Base-by-base conservation (phyloP, 2,797 vertebrate species). In the Enteromius trimaculatus region DNA sequence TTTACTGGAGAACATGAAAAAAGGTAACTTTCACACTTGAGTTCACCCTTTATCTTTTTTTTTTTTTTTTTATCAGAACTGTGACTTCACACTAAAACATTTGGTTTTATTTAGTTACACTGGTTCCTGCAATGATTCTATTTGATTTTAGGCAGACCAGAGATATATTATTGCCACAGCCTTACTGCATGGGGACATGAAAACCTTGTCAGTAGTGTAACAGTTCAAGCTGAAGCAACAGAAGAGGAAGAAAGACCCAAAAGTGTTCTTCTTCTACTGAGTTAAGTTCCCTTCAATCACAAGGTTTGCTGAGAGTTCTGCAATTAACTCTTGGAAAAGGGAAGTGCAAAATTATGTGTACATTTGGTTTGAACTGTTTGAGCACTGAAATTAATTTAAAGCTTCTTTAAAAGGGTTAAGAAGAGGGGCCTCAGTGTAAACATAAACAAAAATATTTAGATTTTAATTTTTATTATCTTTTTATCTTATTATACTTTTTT, bases 321-420 rank as follows among this genome's bases (percentile, higher is more conserved):
- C 91, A 91, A 91, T 93, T 7, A 19, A 34, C 6, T 60, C 69
- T 0, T 1, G 44, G 3, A 8, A 91, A 81, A 58, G 87, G 93
- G 93, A 95, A 93, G 91, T 91, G 89, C 87, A 86, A 91, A 37
- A 26, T 1, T 81, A 85, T 88, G 90, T 92, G 92, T 93, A 91
- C 92, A 7, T 39, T 37, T 34, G 29, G 47, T n/a, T 31, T 34
- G 53, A 53, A 74, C 47, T n/a, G 13, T 76, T 3, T 58, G 47
- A 74, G 34, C 6, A 58, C 51, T 75, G 31, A 58, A 37, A 14
- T 75, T 6, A 75, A 6, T 34, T 53, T 74, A 34, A 51, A 72
- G 26, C 26, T 17, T 51, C 9, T 31, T 51, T 74, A 34, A 5
- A 49, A 29, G 19, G 23, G 23, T 29, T 19, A 49, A 53, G 29